These are phyloP conservation scores for Centropus bengalensis DNA, from an alignment of 2,113 vertebrate genomes.

Conservation along the genomic window DNA sequence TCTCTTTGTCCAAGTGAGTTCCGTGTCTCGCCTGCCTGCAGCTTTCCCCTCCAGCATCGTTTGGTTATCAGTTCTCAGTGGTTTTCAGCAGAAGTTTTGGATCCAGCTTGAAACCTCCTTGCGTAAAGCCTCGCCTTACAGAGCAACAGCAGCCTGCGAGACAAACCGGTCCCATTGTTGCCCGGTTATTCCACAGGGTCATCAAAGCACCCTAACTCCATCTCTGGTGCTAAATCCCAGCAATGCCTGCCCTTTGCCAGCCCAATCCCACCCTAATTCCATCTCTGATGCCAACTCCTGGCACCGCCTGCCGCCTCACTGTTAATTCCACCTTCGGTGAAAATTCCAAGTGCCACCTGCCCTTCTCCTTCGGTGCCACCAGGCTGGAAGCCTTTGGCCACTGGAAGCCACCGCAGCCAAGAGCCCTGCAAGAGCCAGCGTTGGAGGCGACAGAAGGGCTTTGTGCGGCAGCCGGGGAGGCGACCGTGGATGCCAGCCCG, in stretches of 20 bases:
- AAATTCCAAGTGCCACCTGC: too few species aligned
- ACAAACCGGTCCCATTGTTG: background rate
- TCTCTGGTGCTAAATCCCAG: too few species aligned
- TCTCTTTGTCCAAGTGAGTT: background rate
- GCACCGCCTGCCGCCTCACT: too few species aligned
- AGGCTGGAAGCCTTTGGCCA: too few species aligned
- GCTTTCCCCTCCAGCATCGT: background rate
- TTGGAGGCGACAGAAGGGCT: background rate
- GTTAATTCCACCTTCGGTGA: too few species aligned
- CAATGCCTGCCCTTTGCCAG: too few species aligned
- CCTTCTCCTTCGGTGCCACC: too few species aligned
- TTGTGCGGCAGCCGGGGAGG: rapidly evolving
- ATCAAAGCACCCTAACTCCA: background rate
- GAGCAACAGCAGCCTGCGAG: rapidly evolving
- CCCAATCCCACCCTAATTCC: too few species aligned
- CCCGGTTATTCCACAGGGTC: background rate
- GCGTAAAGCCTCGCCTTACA: background rate
- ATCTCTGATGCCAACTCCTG: too few species aligned
- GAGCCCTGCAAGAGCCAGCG: rapidly evolving
- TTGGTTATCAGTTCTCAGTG: background rate
- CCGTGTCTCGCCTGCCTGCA: background rate
- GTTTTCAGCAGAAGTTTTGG: background rate
- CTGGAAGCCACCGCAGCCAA: rapidly evolving
- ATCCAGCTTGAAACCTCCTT: background rate
- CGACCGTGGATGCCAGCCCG: too few species aligned